Evolutionary conservation across 2,113 vertebrate genomes (phyloP).

Genomic region (Isichthys henryi): DNA sequence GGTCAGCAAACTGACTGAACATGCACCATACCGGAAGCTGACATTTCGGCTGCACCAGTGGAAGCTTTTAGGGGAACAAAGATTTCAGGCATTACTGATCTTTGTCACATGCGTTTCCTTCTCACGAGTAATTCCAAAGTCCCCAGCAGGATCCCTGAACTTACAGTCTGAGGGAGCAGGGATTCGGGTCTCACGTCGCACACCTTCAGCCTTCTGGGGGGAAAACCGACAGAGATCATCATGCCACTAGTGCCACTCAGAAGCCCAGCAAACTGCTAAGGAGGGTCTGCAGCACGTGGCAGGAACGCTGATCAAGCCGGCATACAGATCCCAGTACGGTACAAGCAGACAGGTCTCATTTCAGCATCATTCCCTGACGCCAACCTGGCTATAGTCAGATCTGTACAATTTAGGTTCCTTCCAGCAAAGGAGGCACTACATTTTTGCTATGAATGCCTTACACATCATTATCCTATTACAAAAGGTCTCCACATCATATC

Average conservation of each 20-base stretch:
- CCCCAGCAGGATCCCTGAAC: conserved; percentile 23
- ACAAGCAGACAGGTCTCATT: background rate
- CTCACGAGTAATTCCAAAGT: background rate
- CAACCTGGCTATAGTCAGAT: background rate
- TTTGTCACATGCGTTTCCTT: background rate
- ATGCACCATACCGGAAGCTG: conserved; percentile 49
- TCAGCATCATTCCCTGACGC: background rate
- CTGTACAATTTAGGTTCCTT: background rate
- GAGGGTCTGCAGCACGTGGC: background rate
- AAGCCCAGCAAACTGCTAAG: background rate
- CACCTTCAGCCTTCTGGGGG: conserved; percentile 47
- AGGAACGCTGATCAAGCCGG: background rate
- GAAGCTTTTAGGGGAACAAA: conserved; percentile 43
- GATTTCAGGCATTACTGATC: conserved; percentile 14
- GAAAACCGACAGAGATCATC: background rate
- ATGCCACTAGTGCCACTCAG: background rate
- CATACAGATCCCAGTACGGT: background rate
- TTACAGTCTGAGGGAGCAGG: conserved; percentile 49
- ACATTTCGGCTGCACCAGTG: conserved; percentile 38
- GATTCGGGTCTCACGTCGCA: conserved; percentile 52
- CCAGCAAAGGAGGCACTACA: background rate
- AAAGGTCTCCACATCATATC: background rate
- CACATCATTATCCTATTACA: background rate
- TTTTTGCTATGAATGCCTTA: background rate
- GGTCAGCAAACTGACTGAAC: conserved; percentile 14